Evolutionary conservation across 2,113 vertebrate genomes (phyloP).

Genomic region (Aegotheles bennettii): DNA sequence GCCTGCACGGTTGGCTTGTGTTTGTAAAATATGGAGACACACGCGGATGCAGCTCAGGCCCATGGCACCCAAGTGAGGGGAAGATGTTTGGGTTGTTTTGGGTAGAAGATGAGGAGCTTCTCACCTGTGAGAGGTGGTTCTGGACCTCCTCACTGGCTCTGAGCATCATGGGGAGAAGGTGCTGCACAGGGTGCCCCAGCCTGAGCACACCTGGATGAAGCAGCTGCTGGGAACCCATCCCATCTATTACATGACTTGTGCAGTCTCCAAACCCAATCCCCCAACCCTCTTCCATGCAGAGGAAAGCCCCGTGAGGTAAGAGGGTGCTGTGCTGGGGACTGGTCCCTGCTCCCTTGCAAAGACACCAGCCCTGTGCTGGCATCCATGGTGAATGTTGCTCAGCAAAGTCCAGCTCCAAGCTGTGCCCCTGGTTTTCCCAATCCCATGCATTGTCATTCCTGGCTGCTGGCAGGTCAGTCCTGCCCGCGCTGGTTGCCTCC

Average conservation of each 20-base stretch:
- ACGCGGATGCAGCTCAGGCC: accelerated
- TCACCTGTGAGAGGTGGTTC: not conserved
- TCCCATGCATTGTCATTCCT: not conserved
- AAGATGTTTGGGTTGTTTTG: not conserved
- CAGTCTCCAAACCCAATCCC: not conserved
- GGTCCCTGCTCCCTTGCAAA: not conserved
- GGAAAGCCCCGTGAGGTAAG: not conserved
- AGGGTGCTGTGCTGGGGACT: not conserved
- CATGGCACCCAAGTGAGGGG: not conserved
- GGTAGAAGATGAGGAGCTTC: not conserved
- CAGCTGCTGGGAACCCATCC: not conserved
- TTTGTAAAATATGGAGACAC: not conserved
- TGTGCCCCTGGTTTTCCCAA: not conserved
- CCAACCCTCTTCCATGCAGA: not conserved
- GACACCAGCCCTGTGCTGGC: accelerated
- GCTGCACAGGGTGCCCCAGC: not conserved
- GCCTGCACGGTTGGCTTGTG: not conserved
- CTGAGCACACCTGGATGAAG: not conserved
- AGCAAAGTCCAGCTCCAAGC: not conserved
- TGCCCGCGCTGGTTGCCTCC: not conserved
- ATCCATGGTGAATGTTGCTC: accelerated
- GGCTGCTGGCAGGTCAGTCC: not conserved
- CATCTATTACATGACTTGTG: accelerated
- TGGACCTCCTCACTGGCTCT: not conserved
- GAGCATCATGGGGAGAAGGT: not conserved